Conservation (phyloP, 2,113 vertebrate species). For the Oreochromis niloticus region DNA sequence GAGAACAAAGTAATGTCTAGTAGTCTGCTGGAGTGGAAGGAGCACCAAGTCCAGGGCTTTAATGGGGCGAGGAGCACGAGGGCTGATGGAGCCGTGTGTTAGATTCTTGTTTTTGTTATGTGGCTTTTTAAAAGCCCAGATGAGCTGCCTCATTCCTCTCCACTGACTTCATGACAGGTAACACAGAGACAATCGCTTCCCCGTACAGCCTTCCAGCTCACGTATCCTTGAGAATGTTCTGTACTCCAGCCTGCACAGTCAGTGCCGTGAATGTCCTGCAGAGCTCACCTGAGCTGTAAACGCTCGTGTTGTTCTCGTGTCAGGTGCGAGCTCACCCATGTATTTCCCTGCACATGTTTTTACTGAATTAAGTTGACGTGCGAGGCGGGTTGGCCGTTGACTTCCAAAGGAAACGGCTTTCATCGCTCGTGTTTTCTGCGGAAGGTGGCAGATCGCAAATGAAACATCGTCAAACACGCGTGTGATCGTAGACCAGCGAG, state of each 20-base stretch:
- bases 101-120: slow-evolving; percentile 17
- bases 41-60: slow-evolving; percentile 14
- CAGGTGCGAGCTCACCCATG: background rate
- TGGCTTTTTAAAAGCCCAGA: slow-evolving; percentile 21
- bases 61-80: background rate
- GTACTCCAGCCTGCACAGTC: background rate
- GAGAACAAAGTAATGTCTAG: slow-evolving; percentile 39
- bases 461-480: background rate
- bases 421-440: slow-evolving; percentile 36
- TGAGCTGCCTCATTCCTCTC: slow-evolving; percentile 41
- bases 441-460: slow-evolving; percentile 33
- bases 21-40: slow-evolving; percentile 13
- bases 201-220: background rate
- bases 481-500: background rate
- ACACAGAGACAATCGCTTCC: slow-evolving; percentile 4
- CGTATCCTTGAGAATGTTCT: background rate
- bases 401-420: slow-evolving; percentile 35
- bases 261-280: background rate
- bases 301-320: background rate
- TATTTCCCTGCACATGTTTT: background rate
- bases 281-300: background rate
- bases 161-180: slow-evolving; percentile 46
- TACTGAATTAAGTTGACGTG: slow-evolving; percentile 40
- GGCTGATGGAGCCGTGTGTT: slow-evolving; percentile 23
- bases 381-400: background rate